phyloP scores from a whole-genome alignment of 1,140 invertebrate species.

The Drosophila takahashii region DNA sequence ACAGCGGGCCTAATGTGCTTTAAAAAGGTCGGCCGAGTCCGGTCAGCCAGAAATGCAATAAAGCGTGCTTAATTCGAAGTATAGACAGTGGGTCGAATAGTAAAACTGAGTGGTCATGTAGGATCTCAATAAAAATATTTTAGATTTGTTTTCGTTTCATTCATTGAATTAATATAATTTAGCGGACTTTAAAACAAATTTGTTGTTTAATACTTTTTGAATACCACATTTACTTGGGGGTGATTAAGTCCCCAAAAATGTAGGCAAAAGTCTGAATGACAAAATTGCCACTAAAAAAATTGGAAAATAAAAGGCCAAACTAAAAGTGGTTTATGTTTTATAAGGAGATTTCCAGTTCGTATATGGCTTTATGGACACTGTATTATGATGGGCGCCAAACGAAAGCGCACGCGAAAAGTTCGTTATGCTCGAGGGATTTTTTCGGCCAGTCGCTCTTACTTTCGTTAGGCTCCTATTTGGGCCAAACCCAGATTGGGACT shows the following conservation, averaged over 20 bases:
- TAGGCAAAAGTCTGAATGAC: no score
- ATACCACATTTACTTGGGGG: no score
- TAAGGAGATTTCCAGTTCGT: not conserved
- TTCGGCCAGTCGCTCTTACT: slow-evolving; percentile 22
- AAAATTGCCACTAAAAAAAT: no score
- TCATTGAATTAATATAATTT: no score
- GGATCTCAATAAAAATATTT: not conserved
- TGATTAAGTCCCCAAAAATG: no score
- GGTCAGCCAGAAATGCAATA: slow-evolving; percentile 41
- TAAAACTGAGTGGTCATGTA: not conserved
- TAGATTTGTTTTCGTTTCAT: not conserved
- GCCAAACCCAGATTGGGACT: slow-evolving; percentile 30
- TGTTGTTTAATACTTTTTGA: no score
- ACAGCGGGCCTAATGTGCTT: slow-evolving; percentile 49
- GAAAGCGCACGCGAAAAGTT: slow-evolving; percentile 17
- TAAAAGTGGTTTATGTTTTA: not conserved
- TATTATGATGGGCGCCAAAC: slow-evolving; percentile 1
- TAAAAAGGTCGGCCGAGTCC: slow-evolving; percentile 24
- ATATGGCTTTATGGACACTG: slow-evolving; percentile 9
- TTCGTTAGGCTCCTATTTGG: slow-evolving; percentile 33
- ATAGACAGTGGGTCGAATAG: slow-evolving; percentile 12
- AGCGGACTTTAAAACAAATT: no score
- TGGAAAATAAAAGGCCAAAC: no score
- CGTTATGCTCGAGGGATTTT: slow-evolving; percentile 35
- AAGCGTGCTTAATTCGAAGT: slow-evolving; percentile 25